A percentile compares a stretch with the other conserved stretches of the same genome.
Conservation (phyloP, 1,140 invertebrate genomes). For the Nephila pilipes region DNA sequence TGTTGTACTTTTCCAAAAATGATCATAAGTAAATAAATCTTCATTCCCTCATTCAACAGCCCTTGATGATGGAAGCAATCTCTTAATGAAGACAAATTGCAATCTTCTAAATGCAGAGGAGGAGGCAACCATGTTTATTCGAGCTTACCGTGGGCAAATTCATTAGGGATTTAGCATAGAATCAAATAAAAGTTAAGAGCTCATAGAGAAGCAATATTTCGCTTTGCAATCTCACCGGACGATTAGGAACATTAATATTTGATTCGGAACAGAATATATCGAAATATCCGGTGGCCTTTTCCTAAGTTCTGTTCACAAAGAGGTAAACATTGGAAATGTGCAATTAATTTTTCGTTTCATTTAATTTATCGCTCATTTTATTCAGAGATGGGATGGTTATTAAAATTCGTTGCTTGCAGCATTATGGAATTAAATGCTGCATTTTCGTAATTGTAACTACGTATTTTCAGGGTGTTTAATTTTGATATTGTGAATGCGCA, state of each 20-base stretch:
- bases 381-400: too few species aligned
- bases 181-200: background rate
- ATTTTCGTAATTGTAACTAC: too few species aligned
- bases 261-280: background rate
- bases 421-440: too few species aligned
- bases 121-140: background rate
- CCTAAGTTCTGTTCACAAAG: background rate
- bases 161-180: background rate
- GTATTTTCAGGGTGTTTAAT: too few species aligned
- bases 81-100: slow-evolving; percentile 15
- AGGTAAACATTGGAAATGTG: background rate
- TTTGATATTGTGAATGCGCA: too few species aligned
- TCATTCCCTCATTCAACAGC: background rate
- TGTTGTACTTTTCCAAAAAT: background rate
- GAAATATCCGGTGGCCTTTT: background rate
- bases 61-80: background rate
- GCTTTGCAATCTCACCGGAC: background rate
- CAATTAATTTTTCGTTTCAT: background rate
- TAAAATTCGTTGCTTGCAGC: background rate
- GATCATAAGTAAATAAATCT: slow-evolving; percentile 30
- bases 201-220: background rate
- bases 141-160: background rate
- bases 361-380: background rate
- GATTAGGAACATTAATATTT: background rate
- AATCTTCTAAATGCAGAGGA: background rate